Evolutionary conservation across 2,113 vertebrate genomes (phyloP).

Genomic region (Aegotheles bennettii): DNA sequence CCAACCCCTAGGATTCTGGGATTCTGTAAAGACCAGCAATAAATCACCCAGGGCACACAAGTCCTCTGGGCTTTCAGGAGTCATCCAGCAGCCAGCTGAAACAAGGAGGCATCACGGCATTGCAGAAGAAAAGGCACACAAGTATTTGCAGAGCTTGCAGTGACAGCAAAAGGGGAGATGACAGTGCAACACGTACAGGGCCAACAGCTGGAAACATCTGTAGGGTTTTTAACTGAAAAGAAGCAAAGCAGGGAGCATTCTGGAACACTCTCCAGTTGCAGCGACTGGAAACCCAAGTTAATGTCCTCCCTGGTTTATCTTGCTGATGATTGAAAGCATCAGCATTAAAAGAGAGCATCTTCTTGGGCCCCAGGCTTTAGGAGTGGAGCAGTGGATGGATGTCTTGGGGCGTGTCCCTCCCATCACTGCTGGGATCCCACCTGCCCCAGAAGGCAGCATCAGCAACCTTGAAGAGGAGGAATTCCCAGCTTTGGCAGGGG

Average conservation of each 20-base stretch:
- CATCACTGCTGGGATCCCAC: background rate
- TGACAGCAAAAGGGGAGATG: background rate
- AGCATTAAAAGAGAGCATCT: background rate
- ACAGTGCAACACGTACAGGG: background rate
- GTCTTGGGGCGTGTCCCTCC: fast-evolving
- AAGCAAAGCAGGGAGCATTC: background rate
- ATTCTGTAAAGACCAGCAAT: background rate
- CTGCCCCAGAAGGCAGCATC: background rate
- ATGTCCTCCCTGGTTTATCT: background rate
- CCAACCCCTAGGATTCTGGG: too few species aligned
- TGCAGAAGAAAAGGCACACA: background rate
- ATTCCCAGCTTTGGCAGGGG: background rate
- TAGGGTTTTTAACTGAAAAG: background rate
- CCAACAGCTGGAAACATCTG: background rate
- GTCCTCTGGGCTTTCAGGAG: background rate
- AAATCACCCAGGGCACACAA: background rate
- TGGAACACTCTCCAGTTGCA: background rate
- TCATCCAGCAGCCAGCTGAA: background rate
- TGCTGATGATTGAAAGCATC: background rate
- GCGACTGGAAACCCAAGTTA: background rate
- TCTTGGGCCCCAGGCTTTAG: background rate
- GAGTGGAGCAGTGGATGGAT: background rate
- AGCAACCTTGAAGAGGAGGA: background rate
- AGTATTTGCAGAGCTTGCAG: background rate
- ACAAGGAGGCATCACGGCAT: background rate